phyloP scores from a whole-genome alignment of 2,888 invertebrate genomes.

The Eupithecia vulgata region DNA sequence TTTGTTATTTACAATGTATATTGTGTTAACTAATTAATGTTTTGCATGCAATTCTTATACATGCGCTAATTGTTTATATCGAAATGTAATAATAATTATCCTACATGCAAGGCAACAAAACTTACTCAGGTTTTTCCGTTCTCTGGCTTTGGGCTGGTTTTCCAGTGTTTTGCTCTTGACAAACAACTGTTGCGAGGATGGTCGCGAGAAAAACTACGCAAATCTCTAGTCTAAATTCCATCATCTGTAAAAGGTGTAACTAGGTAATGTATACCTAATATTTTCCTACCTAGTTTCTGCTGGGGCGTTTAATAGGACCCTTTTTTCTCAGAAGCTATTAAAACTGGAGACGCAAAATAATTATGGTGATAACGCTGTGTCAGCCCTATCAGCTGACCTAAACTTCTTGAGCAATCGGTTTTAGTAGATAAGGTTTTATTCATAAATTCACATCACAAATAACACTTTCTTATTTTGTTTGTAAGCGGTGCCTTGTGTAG shows the following conservation, averaged over 20 bases:
- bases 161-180: constrained; percentile 20
- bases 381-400: not conserved
- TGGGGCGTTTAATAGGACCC: not conserved
- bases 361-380: not conserved
- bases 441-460: not conserved
- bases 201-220: constrained; percentile 8
- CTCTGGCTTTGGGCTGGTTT: constrained; percentile 7
- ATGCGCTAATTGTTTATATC: too few species aligned
- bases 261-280: too few species aligned
- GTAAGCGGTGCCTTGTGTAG: not conserved
- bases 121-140: constrained; percentile 24
- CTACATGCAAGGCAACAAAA: not conserved
- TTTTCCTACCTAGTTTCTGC: not conserved
- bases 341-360: not conserved
- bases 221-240: constrained; percentile 20
- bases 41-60: too few species aligned
- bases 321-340: not conserved
- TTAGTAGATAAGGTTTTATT: not conserved
- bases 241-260: constrained; percentile 23
- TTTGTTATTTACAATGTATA: too few species aligned
- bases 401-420: not conserved
- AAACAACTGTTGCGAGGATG: constrained; percentile 5
- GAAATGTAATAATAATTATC: not conserved
- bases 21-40: too few species aligned
- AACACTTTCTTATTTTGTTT: not conserved